Percentiles rank a stretch among this genome's conserved stretches.
Evolutionary conservation across 2,888 invertebrate species (phyloP).

Genomic region (Caenorhabditis becei): DNA sequence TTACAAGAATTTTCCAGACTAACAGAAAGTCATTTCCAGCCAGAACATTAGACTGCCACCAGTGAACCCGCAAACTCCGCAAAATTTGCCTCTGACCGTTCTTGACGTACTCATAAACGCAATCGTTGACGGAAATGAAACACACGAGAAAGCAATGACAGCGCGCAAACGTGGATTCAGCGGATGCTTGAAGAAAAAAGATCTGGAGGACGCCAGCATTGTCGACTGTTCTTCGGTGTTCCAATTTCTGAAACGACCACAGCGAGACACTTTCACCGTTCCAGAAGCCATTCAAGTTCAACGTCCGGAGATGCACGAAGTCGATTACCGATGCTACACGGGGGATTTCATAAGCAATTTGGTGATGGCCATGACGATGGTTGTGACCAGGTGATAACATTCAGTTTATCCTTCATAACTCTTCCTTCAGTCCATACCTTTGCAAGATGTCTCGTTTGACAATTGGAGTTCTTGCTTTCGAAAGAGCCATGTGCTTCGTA

Average conservation of each 20-base stretch:
- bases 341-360: slow-evolving; percentile 56
- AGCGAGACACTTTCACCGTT: slow-evolving; percentile 57
- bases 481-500: slow-evolving; percentile 60
- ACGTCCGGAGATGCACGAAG: slow-evolving; percentile 55
- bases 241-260: slow-evolving; percentile 47
- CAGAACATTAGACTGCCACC: slow-evolving; percentile 20
- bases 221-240: slow-evolving; percentile 32
- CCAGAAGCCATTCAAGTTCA: slow-evolving; percentile 60
- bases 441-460: slow-evolving; percentile 28
- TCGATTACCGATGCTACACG: slow-evolving; percentile 56
- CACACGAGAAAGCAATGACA: slow-evolving; percentile 55
- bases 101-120: slow-evolving; percentile 49
- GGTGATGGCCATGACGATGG: slow-evolving; percentile 44
- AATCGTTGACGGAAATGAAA: slow-evolving; percentile 61
- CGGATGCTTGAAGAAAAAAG: slow-evolving; percentile 34
- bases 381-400: slow-evolving; percentile 13
- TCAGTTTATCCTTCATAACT: neutral
- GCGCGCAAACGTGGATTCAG: slow-evolving; percentile 38
- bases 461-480: slow-evolving; percentile 57
- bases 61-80: neutral
- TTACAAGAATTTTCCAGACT: too few relatives aligned
- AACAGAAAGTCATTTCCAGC: slow-evolving; percentile 19
- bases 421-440: slow-evolving; percentile 37
- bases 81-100: slow-evolving; percentile 32
- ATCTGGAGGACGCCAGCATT: slow-evolving; percentile 1